phyloP scores from a whole-genome alignment of 2,888 invertebrate species.

The Drosophila sordidapex region DNA sequence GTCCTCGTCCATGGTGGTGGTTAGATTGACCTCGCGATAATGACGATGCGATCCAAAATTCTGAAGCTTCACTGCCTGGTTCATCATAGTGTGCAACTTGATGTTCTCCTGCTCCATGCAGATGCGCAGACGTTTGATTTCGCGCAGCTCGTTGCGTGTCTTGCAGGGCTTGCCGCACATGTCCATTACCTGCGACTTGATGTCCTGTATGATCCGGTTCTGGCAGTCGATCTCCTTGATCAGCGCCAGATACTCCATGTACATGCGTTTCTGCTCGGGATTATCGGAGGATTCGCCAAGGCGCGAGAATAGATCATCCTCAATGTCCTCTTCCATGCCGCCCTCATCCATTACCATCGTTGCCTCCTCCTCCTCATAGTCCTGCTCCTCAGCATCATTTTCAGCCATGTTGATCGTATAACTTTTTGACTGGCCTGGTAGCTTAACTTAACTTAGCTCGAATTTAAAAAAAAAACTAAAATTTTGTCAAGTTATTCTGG shows the following conservation, averaged over 20 bases:
- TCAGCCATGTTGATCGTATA: conserved; percentile 44
- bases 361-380: conserved; percentile 51
- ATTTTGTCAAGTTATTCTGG: conserved; percentile 52
- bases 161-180: conserved; percentile 73
- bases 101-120: conserved; percentile 82
- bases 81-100: conserved; percentile 80
- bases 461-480: conserved; percentile 3
- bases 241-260: conserved; percentile 77
- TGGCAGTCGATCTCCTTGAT: conserved; percentile 82
- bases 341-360: conserved; percentile 32
- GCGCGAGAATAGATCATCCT: conserved; percentile 70
- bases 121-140: conserved; percentile 77
- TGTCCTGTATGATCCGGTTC: conserved; percentile 78
- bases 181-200: conserved; percentile 78
- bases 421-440: not conserved
- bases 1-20: conserved; percentile 83
- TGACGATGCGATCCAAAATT: conserved; percentile 78
- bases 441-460: not conserved
- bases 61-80: conserved; percentile 78
- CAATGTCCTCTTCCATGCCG: conserved; percentile 58
- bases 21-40: conserved; percentile 78
- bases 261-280: conserved; percentile 77
- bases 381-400: conserved; percentile 58
- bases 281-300: conserved; percentile 76
- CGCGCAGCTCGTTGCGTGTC: conserved; percentile 74